Evolutionary conservation across 2,888 invertebrate genomes (phyloP).

Genomic region (Tiliacea citrago): DNA sequence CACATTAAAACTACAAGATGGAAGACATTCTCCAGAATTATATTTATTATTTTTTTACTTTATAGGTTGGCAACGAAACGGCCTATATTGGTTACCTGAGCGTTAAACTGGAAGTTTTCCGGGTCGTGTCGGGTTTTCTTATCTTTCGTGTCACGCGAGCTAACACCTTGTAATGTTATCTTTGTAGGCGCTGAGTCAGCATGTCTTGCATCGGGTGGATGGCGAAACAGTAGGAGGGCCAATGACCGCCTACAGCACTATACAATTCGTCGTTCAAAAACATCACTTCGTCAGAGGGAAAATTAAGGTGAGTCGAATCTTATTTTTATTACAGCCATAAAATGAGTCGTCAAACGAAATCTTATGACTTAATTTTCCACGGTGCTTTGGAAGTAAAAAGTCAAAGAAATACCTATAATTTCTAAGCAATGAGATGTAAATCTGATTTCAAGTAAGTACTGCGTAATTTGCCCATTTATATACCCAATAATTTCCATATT

Average conservation of each 20-base stretch:
- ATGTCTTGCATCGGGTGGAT: slow-evolving; percentile 86
- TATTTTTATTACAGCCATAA: slow-evolving; percentile 38
- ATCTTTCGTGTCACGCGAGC: slow-evolving; percentile 62
- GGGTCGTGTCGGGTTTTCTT: slow-evolving; percentile 43
- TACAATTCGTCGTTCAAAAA: slow-evolving; percentile 85
- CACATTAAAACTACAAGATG: slow-evolving; percentile 45
- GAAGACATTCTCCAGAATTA: slow-evolving; percentile 17
- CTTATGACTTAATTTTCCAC: slow-evolving; percentile 37
- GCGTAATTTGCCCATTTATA: slow-evolving; percentile 2
- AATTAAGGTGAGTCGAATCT: slow-evolving; percentile 78
- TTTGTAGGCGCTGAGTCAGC: slow-evolving; percentile 83
- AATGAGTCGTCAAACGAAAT: slow-evolving; percentile 35
- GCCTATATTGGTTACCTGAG: slow-evolving; percentile 53
- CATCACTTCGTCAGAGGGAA: slow-evolving; percentile 85
- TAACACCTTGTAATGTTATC: slow-evolving; percentile 60
- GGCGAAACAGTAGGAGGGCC: slow-evolving; percentile 79
- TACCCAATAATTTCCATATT: neutral
- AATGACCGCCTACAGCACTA: slow-evolving; percentile 86
- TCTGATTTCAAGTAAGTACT: slow-evolving; percentile 4
- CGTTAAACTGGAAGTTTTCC: slow-evolving; percentile 52
- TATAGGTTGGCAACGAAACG: slow-evolving; percentile 30
- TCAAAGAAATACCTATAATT: slow-evolving; percentile 9
- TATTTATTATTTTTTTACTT: slow-evolving; percentile 37
- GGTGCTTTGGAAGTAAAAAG: neutral
- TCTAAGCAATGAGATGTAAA: slow-evolving; percentile 27